A percentile compares a stretch with the other conserved stretches of the same genome.
These are phyloP conservation scores for Lagorchestes hirsutus DNA, from an alignment of 2,797 vertebrate species.

Conservation along the genomic window DNA sequence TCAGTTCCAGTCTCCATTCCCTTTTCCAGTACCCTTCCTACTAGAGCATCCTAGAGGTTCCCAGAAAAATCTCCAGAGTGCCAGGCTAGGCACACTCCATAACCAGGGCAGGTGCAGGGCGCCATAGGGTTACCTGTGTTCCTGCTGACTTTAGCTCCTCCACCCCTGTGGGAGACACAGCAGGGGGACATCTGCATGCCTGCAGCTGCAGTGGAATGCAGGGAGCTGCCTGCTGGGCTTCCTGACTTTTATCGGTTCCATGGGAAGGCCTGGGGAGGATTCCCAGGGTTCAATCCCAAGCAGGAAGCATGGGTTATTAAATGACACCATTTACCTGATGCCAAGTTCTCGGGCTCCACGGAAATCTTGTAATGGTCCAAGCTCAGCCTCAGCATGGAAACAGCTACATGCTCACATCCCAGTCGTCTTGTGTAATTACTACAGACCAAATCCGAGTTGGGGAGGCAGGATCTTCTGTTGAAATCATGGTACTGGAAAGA, in stretches of 20 bases:
- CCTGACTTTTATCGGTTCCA: background rate
- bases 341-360: background rate
- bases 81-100: background rate
- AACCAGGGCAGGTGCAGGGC: background rate
- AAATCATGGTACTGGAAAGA: background rate
- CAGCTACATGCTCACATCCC: background rate
- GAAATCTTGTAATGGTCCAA: background rate
- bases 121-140: background rate
- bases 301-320: slow-evolving; percentile 16
- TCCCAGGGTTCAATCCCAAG: slow-evolving; percentile 5
- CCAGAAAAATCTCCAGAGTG: background rate
- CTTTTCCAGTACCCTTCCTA: background rate
- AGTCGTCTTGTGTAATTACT: accelerated
- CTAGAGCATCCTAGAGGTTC: background rate
- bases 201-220: background rate
- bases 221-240: slow-evolving; percentile 12
- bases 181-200: background rate
- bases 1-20: background rate
- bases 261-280: slow-evolving; percentile 33
- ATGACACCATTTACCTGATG: background rate
- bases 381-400: background rate
- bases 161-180: background rate
- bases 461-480: background rate
- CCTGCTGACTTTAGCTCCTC: slow-evolving; percentile 35
- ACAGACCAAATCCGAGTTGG: background rate